Evolutionary conservation across 2,888 invertebrate genomes (phyloP), one percentile per base, ranked within the genome.

Genomic region (Chrysotoxum bicinctum): DNA sequence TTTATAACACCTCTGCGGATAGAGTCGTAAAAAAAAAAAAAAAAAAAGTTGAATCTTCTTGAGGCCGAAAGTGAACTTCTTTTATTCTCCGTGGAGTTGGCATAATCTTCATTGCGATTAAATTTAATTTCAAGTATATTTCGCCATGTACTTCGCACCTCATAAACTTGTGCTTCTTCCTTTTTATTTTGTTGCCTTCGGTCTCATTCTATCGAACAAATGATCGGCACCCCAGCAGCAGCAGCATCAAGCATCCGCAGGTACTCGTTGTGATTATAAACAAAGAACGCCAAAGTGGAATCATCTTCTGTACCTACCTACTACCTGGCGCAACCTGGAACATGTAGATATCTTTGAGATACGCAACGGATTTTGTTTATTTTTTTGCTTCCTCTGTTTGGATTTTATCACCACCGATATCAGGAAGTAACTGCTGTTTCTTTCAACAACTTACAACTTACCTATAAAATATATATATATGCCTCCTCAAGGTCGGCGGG

Each of bases 61-160:
- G 62, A 60, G 66, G 60, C 82, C 52, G 43, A 74, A 64, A 48
- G 69, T 78, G 79, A 66, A 50, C 35, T 35, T 66, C 14, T 50
- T 30, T 48, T 58, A 14, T 14, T 58, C 37, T 58, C 58, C 8
- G 21, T 70, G 79, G 78, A 69, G 64, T 79, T 64, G 69, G 60
- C 52, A 16, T 68, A 76, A 85, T 76, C 72, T 81, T 62, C 64
- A 72, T 73, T 81, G 85, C 76, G 85, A 85, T 85, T 85, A 85
- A 81, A 85, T 85, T 85, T 81, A 85, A 85, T 85, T 85, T 85
- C 81, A 56, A 81, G 80, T 81, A 81, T 85, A 85, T 81, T 85
- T 77, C 80, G 85, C 85, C 81, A 62, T 85, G 84, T 84, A 81
- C 81, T 85, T 81, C 76, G 81, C 85, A 85, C 85, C 85, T 85